phyloP scores from a whole-genome alignment of 2,888 invertebrate species.

The Didymodactylos carnosus region DNA sequence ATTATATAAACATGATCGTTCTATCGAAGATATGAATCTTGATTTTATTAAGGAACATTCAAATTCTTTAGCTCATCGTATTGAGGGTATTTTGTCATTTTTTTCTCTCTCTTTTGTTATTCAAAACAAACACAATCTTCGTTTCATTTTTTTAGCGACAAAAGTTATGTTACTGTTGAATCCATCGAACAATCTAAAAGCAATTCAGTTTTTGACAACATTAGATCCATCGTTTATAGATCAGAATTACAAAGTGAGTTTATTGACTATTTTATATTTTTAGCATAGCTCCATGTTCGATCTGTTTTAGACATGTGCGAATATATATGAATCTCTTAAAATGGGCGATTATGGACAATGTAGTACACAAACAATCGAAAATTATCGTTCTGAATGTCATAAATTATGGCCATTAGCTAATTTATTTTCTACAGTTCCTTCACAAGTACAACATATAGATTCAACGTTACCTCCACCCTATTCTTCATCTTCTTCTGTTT shows the following conservation, averaged over 20 bases:
- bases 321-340: not conserved
- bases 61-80: not conserved
- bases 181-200: not conserved
- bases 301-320: not conserved
- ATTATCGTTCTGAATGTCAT: not conserved
- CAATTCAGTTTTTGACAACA: not conserved
- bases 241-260: not conserved
- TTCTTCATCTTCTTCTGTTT: too few species aligned
- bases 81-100: not conserved
- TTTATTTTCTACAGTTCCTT: not conserved
- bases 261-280: not conserved
- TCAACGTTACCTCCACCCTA: too few species aligned
- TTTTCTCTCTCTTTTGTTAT: not conserved
- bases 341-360: not conserved
- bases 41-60: slow-evolving; percentile 1
- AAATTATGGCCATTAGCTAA: not conserved
- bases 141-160: not conserved
- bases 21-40: slow-evolving; percentile 1
- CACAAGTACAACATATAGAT: too few species aligned
- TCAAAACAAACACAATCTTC: not conserved
- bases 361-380: not conserved
- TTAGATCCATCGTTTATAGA: not conserved
- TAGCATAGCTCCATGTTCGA: not conserved
- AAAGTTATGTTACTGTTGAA: not conserved
- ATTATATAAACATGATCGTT: not conserved